A percentile compares a stretch with the other conserved stretches of the same genome.
Conservation (phyloP, 64 coral and sea anemone species). For the Actinia tenebrosa region DNA sequence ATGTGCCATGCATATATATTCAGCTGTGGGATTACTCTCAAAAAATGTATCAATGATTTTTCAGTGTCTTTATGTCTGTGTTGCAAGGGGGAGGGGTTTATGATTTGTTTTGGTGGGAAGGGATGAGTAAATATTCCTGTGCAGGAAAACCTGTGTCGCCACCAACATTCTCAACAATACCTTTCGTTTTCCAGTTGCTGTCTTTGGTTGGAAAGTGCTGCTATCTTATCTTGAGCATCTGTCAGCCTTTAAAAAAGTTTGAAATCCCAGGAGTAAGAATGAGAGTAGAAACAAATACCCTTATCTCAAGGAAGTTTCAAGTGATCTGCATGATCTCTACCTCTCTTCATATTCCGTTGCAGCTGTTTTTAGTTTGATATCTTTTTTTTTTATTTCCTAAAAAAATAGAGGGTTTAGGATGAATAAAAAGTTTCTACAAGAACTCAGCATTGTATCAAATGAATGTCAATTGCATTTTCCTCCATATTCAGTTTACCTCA, state of each 20-base stretch:
- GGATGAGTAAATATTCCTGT: too few species aligned
- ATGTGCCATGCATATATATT: too few species aligned
- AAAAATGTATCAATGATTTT: too few species aligned
- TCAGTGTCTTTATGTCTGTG: too few species aligned
- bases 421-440: background rate
- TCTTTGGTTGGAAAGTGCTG: conserved; percentile 51
- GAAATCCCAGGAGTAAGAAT: background rate
- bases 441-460: background rate
- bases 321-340: conserved; percentile 15
- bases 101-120: too few species aligned
- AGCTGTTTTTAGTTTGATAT: conserved; percentile 66
- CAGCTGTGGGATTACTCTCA: too few species aligned
- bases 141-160: too few species aligned
- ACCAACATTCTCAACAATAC: background rate
- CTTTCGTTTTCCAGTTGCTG: conserved; percentile 83
- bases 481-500: conserved; percentile 38
- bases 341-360: conserved; percentile 78
- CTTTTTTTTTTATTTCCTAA: conserved; percentile 75
- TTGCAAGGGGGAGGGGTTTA: too few species aligned
- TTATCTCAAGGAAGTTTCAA: background rate
- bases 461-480: background rate
- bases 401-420: background rate
- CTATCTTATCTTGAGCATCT: conserved; percentile 73
- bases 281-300: background rate
- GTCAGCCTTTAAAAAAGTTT: conserved; percentile 22